Percentiles rank a stretch among this genome's conserved stretches.
phyloP scores from a whole-genome alignment of 2,888 invertebrate species.

The Ctena decussata region DNA sequence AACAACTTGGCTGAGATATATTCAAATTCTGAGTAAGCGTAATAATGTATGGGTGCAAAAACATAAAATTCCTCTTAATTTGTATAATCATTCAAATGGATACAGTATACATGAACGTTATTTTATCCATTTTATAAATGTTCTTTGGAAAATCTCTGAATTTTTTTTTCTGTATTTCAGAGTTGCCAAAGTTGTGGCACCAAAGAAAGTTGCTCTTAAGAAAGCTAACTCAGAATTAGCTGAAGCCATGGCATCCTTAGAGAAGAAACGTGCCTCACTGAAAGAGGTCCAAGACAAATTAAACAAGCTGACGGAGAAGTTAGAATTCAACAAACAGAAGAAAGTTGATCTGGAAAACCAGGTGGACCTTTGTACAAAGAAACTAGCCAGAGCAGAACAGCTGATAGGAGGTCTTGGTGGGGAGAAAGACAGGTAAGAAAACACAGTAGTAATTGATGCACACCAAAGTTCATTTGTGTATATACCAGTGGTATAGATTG shows the following conservation, averaged over 20 bases:
- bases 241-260: conserved; percentile 86
- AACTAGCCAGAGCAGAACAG: conserved; percentile 87
- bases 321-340: conserved; percentile 86
- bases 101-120: too few relatives aligned
- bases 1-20: too few relatives aligned
- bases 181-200: conserved; percentile 87
- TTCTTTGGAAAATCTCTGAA: too few relatives aligned
- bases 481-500: too few relatives aligned
- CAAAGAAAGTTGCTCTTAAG: conserved; percentile 87
- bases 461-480: too few relatives aligned
- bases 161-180: conserved; percentile 70
- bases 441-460: too few relatives aligned
- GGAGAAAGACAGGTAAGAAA: conserved; percentile 85
- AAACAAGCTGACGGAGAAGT: conserved; percentile 84
- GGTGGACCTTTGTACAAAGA: conserved; percentile 87
- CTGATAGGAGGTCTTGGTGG: conserved; percentile 87
- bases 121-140: too few relatives aligned
- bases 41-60: too few relatives aligned
- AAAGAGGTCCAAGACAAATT: conserved; percentile 87
- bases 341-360: conserved; percentile 87
- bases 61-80: too few relatives aligned
- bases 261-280: conserved; percentile 86
- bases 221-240: conserved; percentile 86
- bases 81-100: too few relatives aligned
- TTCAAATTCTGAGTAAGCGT: too few relatives aligned